Evolutionary conservation across 2,797 vertebrate genomes (phyloP), one percentile per base, ranked within the genome.

Genomic region (Myotis myotis): DNA sequence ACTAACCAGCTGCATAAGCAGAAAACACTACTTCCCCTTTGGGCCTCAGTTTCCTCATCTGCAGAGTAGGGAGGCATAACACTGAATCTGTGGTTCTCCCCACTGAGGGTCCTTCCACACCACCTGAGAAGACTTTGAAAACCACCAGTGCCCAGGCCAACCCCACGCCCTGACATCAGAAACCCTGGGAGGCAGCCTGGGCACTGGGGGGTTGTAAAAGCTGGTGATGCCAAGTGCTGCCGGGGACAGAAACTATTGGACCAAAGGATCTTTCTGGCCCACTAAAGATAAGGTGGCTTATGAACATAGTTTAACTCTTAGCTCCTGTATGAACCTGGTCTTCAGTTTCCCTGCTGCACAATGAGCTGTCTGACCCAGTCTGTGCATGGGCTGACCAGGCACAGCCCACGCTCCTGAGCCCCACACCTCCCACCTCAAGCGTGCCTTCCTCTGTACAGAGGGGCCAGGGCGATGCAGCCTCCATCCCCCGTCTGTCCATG

Each of bases 41-140:
- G 75, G 20, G 22, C 6, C 33, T 95, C 74, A 60, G 53, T 88
- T 80, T 91, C 70, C 28, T n/a, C 30, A 85, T 33, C 22, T 83
- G 38, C 1, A 38, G 36, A 85, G 44, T 8, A 85, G 53, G 33
- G 47, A 38, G 20, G 41, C 13, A 23, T 19, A n/a, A 74, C 15
- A 33, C 9, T 62, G 25, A 9, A 64, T 82, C 51, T 38, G 55
- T 30, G 25, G 68, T 33, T 62, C 33, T 78, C n/a, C 33, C 38
- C 17, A 28, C 11, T 71, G 66, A 8, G 38, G 17, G 28, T 22
- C 41, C 47, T 78, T 92, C 44, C 53, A 28, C 49, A 28, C 16
- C 2, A 55, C 25, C 33, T 10, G 71, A 91, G 66, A 57, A 91
- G 71, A 25, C 38, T 75, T 25, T 11, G 53, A 72, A 51, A 95